phyloP scores from a whole-genome alignment of 2,888 invertebrate genomes.

The Lathronympha strigana region DNA sequence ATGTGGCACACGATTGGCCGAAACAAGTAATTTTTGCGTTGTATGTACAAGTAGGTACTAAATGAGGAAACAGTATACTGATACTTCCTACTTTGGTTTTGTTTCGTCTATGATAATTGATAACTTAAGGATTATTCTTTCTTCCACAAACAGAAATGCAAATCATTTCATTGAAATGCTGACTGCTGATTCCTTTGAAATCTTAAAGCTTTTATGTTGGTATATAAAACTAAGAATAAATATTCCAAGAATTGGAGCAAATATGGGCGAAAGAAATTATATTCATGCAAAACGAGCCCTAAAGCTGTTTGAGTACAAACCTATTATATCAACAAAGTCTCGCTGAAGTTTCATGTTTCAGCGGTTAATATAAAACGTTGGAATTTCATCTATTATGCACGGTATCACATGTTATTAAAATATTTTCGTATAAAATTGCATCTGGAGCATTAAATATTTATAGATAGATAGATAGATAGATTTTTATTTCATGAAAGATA shows the following conservation, averaged over 20 bases:
- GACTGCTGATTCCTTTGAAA: too few species aligned
- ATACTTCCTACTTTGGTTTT: too few species aligned
- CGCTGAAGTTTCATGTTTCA: not conserved
- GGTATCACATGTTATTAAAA: slow-evolving; percentile 23
- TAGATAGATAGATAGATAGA: too few species aligned
- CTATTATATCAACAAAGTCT: not conserved
- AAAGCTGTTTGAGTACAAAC: not conserved
- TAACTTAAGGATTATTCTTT: too few species aligned
- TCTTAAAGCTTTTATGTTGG: too few species aligned
- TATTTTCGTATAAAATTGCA: slow-evolving; percentile 23
- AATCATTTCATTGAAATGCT: too few species aligned
- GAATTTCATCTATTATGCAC: slow-evolving; percentile 4
- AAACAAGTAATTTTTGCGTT: not conserved
- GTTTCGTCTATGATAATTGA: too few species aligned
- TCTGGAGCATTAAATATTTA: slow-evolving; percentile 38
- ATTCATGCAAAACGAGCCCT: slow-evolving; percentile 4
- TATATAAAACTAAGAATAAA: not conserved
- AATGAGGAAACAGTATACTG: not conserved
- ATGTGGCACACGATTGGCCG: slow-evolving; percentile 13
- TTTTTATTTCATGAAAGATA: too few species aligned
- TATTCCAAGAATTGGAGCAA: not conserved
- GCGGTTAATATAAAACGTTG: not conserved
- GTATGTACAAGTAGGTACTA: not conserved
- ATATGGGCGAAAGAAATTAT: not conserved
- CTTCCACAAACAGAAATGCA: too few species aligned